A percentile compares a stretch with the other conserved stretches of the same genome.
These are phyloP conservation scores for Pardosa pseudoannulata DNA, from an alignment of 2,888 invertebrate species.

Conservation along the genomic window DNA sequence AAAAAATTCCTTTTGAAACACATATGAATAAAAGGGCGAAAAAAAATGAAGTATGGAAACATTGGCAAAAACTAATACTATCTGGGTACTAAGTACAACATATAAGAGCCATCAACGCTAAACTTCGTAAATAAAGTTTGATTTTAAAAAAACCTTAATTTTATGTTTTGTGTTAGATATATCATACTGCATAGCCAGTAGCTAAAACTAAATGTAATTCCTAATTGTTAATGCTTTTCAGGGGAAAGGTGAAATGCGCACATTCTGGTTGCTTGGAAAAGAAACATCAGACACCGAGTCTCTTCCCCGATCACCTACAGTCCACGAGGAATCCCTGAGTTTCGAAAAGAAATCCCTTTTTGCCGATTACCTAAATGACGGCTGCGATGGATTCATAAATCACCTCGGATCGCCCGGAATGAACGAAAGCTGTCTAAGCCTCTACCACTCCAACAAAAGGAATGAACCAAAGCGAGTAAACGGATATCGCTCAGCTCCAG, in stretches of 20 bases:
- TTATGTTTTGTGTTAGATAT: too few relatives aligned
- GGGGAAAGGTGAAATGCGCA: constrained; percentile 38
- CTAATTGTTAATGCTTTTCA: not conserved
- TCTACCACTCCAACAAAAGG: constrained; percentile 2
- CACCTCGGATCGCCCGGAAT: not conserved
- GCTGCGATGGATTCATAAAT: not conserved
- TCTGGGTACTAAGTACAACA: too few relatives aligned
- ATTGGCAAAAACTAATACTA: too few relatives aligned
- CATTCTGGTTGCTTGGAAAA: constrained; percentile 20
- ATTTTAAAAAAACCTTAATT: too few relatives aligned
- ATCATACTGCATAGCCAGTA: too few relatives aligned
- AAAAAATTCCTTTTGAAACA: too few relatives aligned
- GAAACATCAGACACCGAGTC: not conserved
- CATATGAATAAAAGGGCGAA: too few relatives aligned
- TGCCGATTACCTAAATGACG: not conserved
- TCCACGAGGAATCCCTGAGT: not conserved
- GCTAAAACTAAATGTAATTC: too few relatives aligned
- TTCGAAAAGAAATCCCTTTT: not conserved
- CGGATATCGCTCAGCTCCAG: constrained; percentile 16
- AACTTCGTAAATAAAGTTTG: too few relatives aligned
- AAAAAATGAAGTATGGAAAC: too few relatives aligned
- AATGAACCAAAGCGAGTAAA: not conserved
- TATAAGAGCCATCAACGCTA: too few relatives aligned
- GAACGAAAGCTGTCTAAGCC: constrained; percentile 25
- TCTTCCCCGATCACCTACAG: not conserved